Conservation (phyloP, 1,140 invertebrate genomes). For the Pseudobourletiella spinata region DNA sequence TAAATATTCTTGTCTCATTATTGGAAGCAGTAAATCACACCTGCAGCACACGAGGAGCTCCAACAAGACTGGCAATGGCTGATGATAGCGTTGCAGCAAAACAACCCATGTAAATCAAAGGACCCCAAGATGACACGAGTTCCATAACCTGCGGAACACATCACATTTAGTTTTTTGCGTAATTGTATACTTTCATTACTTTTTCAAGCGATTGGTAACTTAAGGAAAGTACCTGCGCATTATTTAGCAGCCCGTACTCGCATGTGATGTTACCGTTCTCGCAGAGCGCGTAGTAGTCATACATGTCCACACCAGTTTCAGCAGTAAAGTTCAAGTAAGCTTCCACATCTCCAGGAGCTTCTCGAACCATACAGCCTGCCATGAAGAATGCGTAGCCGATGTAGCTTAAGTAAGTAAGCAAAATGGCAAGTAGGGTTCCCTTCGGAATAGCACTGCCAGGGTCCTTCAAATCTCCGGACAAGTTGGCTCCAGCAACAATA, state of each 20-base stretch:
- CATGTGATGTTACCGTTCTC: constrained; percentile 36
- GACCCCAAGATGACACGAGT: constrained; percentile 50
- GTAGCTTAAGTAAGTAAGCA: constrained; percentile 48
- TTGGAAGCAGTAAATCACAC: constrained; percentile 13
- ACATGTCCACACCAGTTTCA: neutral
- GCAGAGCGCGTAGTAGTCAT: constrained; percentile 3
- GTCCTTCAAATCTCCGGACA: constrained; percentile 51
- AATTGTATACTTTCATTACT: neutral
- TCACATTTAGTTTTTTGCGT: constrained; percentile 6
- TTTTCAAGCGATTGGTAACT: neutral
- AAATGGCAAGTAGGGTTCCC: constrained; percentile 51
- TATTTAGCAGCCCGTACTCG: constrained; percentile 43
- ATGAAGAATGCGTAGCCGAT: constrained; percentile 45
- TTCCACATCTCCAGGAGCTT: constrained; percentile 42
- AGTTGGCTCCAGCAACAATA: constrained; percentile 52
- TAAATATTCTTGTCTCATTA: neutral
- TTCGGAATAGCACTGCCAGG: constrained; percentile 47
- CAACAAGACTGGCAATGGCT: constrained; percentile 55
- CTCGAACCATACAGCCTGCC: constrained; percentile 42
- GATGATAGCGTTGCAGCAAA: constrained; percentile 59
- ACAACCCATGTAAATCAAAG: constrained; percentile 51
- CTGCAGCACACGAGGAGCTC: constrained; percentile 47
- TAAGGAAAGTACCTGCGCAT: constrained; percentile 40
- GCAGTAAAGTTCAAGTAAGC: constrained; percentile 23
- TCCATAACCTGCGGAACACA: constrained; percentile 46